These are phyloP conservation scores for Glyptemys insculpta DNA, from an alignment of 2,797 vertebrate genomes.

Conservation along the genomic window DNA sequence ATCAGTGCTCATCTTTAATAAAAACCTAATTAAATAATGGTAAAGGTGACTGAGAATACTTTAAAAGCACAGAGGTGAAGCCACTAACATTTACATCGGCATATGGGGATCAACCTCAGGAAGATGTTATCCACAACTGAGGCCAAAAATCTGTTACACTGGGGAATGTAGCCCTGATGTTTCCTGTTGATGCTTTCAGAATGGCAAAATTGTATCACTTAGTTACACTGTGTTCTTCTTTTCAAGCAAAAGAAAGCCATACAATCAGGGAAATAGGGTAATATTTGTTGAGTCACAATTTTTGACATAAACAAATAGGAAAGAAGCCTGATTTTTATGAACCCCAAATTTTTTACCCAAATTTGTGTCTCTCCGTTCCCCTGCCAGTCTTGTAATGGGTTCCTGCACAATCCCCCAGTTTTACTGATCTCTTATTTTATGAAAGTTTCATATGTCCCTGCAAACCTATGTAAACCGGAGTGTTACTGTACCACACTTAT, in stretches of 20 bases:
- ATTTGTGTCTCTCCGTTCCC: neutral
- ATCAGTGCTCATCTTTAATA: slow-evolving; percentile 70
- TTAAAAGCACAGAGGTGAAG: slow-evolving; percentile 70
- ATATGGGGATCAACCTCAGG: slow-evolving; percentile 47
- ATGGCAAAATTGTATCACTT: slow-evolving; percentile 75
- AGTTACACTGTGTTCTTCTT: slow-evolving; percentile 75
- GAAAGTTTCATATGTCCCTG: neutral
- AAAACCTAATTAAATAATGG: slow-evolving; percentile 78
- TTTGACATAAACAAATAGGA: slow-evolving; percentile 47
- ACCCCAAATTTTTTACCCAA: neutral
- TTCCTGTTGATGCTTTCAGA: slow-evolving; percentile 80
- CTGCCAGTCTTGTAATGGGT: neutral
- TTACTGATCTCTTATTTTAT: neutral
- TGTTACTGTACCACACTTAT: neutral
- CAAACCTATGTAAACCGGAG: neutral
- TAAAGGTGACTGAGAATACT: slow-evolving; percentile 60
- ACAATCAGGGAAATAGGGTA: slow-evolving; percentile 44
- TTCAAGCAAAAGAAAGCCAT: slow-evolving; percentile 67
- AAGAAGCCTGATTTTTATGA: slow-evolving; percentile 42
- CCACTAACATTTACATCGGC: slow-evolving; percentile 59
- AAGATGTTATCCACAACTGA: slow-evolving; percentile 66
- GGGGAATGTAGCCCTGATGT: slow-evolving; percentile 78
- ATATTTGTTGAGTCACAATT: slow-evolving; percentile 67
- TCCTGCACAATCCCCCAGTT: neutral
- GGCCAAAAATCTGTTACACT: slow-evolving; percentile 77